Conservation (phyloP, 2,888 invertebrate species). For the Helleia helle region DNA sequence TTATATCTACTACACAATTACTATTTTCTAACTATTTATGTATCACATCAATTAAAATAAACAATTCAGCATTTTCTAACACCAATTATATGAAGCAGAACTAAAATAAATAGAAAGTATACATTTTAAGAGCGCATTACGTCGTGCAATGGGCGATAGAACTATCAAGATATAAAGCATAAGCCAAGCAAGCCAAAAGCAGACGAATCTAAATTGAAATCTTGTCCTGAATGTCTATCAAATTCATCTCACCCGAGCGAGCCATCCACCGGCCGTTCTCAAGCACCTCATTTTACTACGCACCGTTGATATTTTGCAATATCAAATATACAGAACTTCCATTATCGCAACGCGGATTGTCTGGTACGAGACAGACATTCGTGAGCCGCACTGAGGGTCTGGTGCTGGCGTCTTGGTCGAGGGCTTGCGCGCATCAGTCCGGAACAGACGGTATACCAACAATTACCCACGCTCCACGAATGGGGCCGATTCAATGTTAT, state of each 20-base stretch:
- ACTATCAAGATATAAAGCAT: slow-evolving; percentile 42
- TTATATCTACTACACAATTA: too few species aligned
- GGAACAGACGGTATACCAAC: slow-evolving; percentile 64
- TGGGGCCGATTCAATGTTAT: slow-evolving; percentile 37
- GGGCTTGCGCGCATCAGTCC: slow-evolving; percentile 65
- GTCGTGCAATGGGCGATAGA: slow-evolving; percentile 26
- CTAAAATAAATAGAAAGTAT: too few species aligned
- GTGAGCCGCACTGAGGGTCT: slow-evolving; percentile 55
- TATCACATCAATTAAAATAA: too few species aligned
- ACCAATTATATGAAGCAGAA: too few species aligned
- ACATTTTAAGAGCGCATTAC: too few species aligned
- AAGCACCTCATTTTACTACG: slow-evolving; percentile 67
- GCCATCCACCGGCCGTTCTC: slow-evolving; percentile 68
- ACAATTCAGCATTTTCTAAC: too few species aligned
- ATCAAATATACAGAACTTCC: slow-evolving; percentile 36
- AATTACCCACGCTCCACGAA: slow-evolving; percentile 63
- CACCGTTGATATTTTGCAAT: slow-evolving; percentile 26
- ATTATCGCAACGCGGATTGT: slow-evolving; percentile 42
- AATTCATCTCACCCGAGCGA: slow-evolving; percentile 65
- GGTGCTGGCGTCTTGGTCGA: slow-evolving; percentile 50
- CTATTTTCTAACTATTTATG: too few species aligned
- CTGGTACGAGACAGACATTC: slow-evolving; percentile 51
- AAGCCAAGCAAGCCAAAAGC: slow-evolving; percentile 53
- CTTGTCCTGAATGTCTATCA: slow-evolving; percentile 50
- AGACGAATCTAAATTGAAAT: slow-evolving; percentile 63